A percentile compares a stretch with the other conserved stretches of the same genome.
phyloP scores from a whole-genome alignment of 2,113 vertebrate species.

The Actinemys pallida region DNA sequence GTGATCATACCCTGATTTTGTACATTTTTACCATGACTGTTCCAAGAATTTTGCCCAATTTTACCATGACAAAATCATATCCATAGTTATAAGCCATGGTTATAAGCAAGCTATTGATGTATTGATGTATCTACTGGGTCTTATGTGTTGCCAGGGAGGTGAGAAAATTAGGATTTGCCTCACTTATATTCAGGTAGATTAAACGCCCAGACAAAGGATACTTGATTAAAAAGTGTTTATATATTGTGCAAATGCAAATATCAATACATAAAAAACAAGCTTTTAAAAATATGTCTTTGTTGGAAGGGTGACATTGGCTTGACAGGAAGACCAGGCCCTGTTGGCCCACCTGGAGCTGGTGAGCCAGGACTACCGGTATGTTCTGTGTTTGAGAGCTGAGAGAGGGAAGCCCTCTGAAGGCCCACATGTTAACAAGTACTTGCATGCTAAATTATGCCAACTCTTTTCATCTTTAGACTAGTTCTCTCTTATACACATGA shows the following conservation, averaged over 20 bases:
- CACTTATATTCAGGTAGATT: not conserved
- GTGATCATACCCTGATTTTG: no score
- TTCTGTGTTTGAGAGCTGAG: conserved; percentile 25
- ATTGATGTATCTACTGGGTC: not conserved
- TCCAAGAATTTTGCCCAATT: no score
- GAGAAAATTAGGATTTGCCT: not conserved
- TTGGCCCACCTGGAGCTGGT: conserved; percentile 87
- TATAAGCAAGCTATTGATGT: not conserved
- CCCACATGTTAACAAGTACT: not conserved
- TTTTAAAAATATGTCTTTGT: conserved; percentile 46
- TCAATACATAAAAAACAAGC: not conserved
- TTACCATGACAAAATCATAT: no score
- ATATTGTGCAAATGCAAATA: not conserved
- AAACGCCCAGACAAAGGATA: not conserved
- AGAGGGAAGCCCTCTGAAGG: not conserved
- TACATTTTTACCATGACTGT: no score
- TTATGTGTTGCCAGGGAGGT: not conserved
- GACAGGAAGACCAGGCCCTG: conserved; percentile 86
- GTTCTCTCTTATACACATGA: not conserved
- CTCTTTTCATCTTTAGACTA: conserved; percentile 2
- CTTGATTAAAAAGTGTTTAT: not conserved
- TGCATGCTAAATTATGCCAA: not conserved
- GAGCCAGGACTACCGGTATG: conserved; percentile 88
- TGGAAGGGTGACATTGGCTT: conserved; percentile 88
- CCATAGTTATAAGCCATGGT: not conserved